Percentiles rank a stretch among this genome's conserved stretches.
Conservation (phyloP, 2,888 invertebrate genomes). For the Ephialtes manifestator region DNA sequence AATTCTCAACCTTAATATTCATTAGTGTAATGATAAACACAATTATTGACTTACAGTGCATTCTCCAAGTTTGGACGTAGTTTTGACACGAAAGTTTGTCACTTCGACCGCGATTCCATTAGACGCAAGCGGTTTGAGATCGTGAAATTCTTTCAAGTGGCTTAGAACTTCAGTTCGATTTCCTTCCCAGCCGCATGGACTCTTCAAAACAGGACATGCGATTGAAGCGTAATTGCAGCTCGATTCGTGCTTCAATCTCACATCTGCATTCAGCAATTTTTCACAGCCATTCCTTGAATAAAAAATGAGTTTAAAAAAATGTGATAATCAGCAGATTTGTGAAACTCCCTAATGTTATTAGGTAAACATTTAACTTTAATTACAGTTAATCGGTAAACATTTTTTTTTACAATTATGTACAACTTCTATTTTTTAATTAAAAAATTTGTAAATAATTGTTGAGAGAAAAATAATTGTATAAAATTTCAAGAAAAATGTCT, state of each 20-base stretch:
- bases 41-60: conserved; percentile 71
- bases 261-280: conserved; percentile 69
- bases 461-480: no score
- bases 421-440: no score
- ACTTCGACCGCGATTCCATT: conserved; percentile 74
- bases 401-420: no score
- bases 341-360: no score
- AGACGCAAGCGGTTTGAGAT: conserved; percentile 70
- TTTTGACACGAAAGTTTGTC: conserved; percentile 71
- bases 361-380: no score
- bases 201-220: conserved; percentile 67
- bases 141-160: conserved; percentile 74
- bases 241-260: conserved; percentile 73
- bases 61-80: conserved; percentile 63
- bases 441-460: no score
- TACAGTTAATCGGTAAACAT: no score
- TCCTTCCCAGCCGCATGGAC: conserved; percentile 72
- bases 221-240: conserved; percentile 69
- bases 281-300: conserved; percentile 74
- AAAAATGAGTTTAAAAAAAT: conserved; percentile 5
- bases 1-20: no score
- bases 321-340: no score
- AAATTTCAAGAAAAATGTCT: no score
- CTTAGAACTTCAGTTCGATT: conserved; percentile 64
- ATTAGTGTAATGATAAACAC: neutral